Percentiles rank a stretch among this genome's conserved stretches.
Conservation (phyloP, 2,797 vertebrate genomes). For the Tadarida brasiliensis region DNA sequence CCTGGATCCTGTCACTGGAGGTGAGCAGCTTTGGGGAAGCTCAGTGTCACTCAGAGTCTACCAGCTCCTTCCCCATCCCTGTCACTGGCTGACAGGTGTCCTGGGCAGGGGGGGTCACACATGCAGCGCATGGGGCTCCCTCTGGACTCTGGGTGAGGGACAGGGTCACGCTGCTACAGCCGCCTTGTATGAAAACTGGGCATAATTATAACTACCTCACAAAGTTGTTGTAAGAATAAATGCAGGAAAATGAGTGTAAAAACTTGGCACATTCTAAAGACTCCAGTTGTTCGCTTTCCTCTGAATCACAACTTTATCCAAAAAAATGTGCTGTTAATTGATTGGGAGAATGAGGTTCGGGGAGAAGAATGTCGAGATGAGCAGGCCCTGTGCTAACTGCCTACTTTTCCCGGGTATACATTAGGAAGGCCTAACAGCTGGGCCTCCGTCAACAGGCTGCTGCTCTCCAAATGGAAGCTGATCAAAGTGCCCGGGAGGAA, state of each 20-base stretch:
- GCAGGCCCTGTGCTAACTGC: neutral
- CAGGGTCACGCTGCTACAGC: neutral
- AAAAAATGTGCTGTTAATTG: slow-evolving; percentile 23
- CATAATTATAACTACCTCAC: neutral
- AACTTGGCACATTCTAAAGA: neutral
- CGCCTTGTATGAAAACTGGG: neutral
- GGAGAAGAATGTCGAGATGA: neutral
- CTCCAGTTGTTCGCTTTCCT: neutral
- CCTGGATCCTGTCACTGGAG: neutral
- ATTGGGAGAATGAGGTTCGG: neutral
- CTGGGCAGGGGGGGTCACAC: neutral
- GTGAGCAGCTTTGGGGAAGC: neutral
- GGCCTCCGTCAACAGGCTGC: slow-evolving; percentile 45
- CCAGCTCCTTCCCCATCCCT: neutral
- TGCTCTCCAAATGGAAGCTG: slow-evolving; percentile 66
- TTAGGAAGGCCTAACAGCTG: slow-evolving; percentile 61
- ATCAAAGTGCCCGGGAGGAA: slow-evolving; percentile 70
- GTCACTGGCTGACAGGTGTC: neutral
- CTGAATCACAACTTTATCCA: neutral
- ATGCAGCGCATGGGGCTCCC: fast-evolving
- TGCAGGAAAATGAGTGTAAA: neutral
- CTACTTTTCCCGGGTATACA: neutral
- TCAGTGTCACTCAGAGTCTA: too few relatives aligned
- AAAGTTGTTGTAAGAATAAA: slow-evolving; percentile 13
- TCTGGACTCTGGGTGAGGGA: neutral